phyloP scores from a whole-genome alignment of 2,797 vertebrate species.

The Gambelia wislizenii region DNA sequence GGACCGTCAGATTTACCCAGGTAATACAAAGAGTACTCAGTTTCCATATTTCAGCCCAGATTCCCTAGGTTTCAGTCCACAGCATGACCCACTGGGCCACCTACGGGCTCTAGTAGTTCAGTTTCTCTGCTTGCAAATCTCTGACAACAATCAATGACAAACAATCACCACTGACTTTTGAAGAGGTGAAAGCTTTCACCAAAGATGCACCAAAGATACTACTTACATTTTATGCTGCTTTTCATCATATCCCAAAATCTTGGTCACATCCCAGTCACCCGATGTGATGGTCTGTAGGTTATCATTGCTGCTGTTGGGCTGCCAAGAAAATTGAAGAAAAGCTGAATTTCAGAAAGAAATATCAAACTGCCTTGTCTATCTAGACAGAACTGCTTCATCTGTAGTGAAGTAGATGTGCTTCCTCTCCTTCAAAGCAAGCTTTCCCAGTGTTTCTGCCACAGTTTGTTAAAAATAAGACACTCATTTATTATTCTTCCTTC shows the following conservation, averaged over 20 bases:
- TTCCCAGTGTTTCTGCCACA: background rate
- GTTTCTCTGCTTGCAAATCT: background rate
- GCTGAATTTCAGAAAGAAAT: background rate
- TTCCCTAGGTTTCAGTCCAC: background rate
- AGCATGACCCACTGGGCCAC: no score
- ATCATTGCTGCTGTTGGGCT: constrained; percentile 93
- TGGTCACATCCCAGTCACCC: constrained; percentile 96
- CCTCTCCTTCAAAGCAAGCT: constrained; percentile 9
- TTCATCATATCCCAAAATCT: constrained; percentile 91
- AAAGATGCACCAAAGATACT: no score
- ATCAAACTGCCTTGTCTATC: background rate
- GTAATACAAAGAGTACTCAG: background rate
- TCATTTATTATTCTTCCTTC: background rate
- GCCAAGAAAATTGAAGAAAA: constrained; percentile 56
- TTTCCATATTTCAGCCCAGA: background rate
- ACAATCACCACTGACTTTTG: background rate
- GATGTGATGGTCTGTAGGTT: constrained; percentile 95
- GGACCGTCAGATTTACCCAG: no score
- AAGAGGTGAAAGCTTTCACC: background rate
- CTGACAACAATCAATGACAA: no score
- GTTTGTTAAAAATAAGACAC: constrained; percentile 14
- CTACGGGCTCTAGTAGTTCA: background rate
- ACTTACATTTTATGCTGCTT: constrained; percentile 91
- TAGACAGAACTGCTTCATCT: background rate
- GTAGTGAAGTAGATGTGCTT: no score